Conservation (phyloP, 2,797 vertebrate species). For the Chromobotia macracanthus region DNA sequence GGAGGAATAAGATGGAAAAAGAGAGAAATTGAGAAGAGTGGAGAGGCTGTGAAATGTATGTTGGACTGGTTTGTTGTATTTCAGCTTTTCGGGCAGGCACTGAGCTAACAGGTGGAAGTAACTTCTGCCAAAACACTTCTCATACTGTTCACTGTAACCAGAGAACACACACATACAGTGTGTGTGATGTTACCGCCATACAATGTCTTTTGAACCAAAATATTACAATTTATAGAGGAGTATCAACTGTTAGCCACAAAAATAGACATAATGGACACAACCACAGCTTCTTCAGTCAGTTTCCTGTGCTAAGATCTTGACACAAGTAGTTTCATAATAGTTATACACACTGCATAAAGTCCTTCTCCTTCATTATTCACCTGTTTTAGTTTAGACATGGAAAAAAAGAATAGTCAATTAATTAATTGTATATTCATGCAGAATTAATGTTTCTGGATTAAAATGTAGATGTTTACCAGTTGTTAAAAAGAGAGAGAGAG, state of each 20-base stretch:
- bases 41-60: constrained; percentile 24
- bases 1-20: neutral
- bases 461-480: constrained; percentile 1
- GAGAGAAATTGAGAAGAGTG: neutral
- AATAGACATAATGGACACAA: too few relatives aligned
- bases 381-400: neutral
- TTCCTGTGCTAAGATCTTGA: constrained; percentile 9
- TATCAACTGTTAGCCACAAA: constrained; percentile 24
- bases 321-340: constrained; percentile 5
- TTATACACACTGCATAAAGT: neutral
- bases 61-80: constrained; percentile 45
- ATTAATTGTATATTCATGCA: neutral
- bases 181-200: constrained; percentile 2
- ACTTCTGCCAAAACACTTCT: constrained; percentile 51
- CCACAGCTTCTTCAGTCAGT: too few relatives aligned
- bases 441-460: constrained; percentile 26
- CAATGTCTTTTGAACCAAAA: constrained; percentile 21
- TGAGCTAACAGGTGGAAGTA: constrained; percentile 49
- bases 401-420: neutral
- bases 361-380: too few relatives aligned
- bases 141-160: constrained; percentile 53
- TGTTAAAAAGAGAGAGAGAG: constrained; percentile 4
- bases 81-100: constrained; percentile 7
- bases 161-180: constrained; percentile 43
- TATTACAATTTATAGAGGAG: constrained; percentile 8